Base-by-base conservation (phyloP, 2,113 vertebrate species). In the Calyptommatus sinebrachiatus region DNA sequence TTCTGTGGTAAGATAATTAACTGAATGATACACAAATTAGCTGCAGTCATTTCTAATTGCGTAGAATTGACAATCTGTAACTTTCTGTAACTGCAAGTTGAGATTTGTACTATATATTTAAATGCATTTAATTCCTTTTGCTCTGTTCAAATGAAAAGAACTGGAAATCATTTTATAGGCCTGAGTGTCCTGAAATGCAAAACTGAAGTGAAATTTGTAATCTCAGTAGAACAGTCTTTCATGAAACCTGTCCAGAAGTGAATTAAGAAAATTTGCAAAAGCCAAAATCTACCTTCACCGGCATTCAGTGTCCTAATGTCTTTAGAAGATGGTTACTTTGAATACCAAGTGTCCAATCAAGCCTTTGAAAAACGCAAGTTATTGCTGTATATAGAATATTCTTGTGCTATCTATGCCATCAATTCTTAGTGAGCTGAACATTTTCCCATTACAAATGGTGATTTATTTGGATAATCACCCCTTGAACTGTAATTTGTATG, bases 151-250 rank as follows among this genome's bases (percentile, higher is more conserved):
- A 6, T 28, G n/a, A 76, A 67, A 29, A 3, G 24, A 61, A 35
- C 3, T 66, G 35, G 28, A 4, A 16, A 69, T 21, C 7, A 20
- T 60, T 41, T 16, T 70, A 14, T 61, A 10, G 11, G 16, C 50
- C 24, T 29, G 14, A 74, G 53, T 74, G 0, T 31, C 8, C 11
- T 35, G 16, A 73, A n/a, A 28, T 66, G 28, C 65, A 66, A 66
- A 29, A 4, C 11, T 41, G 73, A 50, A 77, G 63, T 2, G 1
- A 22, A 3, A 24, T 8, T 53, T 45, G 24, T 2, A 21, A 31
- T 72, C 69, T 45, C 78, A 31, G 0, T 0, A n/a, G 1, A 0
- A 2, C 1, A 24, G 0, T 0, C 41, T 8, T 61, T 14, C 50
- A 18, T 29, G 2, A 82, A 76, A 31, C 73, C 87, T 67, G 72